phyloP scores from a whole-genome alignment of 2,888 invertebrate genomes.

The Eupithecia abbreviata region DNA sequence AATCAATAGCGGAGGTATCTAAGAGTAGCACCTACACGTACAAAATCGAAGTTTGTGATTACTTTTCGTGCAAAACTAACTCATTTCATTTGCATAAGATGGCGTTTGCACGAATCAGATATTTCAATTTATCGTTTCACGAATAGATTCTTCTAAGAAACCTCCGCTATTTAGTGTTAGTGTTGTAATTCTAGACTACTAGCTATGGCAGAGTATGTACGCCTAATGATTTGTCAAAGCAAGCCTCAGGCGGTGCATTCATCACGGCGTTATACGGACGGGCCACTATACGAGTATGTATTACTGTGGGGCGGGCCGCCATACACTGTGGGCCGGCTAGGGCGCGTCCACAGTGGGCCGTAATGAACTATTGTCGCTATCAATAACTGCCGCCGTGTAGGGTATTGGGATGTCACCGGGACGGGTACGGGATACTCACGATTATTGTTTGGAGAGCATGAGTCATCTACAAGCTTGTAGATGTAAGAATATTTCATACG shows the following conservation, averaged over 20 bases:
- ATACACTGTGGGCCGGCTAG: slow-evolving; percentile 1
- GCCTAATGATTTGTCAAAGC: slow-evolving; percentile 25
- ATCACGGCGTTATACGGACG: slow-evolving; percentile 19
- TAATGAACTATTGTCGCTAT: slow-evolving; percentile 38
- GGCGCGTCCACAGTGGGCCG: slow-evolving; percentile 14
- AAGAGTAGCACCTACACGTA: too few species aligned
- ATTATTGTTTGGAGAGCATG: not conserved
- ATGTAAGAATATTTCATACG: not conserved
- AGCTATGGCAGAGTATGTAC: not conserved
- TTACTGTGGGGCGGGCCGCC: not conserved
- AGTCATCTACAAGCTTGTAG: not conserved
- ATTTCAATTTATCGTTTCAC: too few species aligned
- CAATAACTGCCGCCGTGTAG: slow-evolving; percentile 24
- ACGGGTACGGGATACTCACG: not conserved
- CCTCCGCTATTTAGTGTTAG: too few species aligned
- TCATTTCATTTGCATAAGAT: too few species aligned
- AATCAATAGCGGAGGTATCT: too few species aligned
- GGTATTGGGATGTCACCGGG: not conserved
- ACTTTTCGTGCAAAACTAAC: too few species aligned
- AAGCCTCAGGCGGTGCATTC: slow-evolving; percentile 25
- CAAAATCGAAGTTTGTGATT: too few species aligned
- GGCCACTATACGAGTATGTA: not conserved
- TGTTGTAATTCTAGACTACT: not conserved
- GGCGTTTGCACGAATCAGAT: too few species aligned
- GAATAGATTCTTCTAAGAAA: too few species aligned